Base-by-base conservation (phyloP, 2,113 vertebrate genomes). In the Glaucomys volans region DNA sequence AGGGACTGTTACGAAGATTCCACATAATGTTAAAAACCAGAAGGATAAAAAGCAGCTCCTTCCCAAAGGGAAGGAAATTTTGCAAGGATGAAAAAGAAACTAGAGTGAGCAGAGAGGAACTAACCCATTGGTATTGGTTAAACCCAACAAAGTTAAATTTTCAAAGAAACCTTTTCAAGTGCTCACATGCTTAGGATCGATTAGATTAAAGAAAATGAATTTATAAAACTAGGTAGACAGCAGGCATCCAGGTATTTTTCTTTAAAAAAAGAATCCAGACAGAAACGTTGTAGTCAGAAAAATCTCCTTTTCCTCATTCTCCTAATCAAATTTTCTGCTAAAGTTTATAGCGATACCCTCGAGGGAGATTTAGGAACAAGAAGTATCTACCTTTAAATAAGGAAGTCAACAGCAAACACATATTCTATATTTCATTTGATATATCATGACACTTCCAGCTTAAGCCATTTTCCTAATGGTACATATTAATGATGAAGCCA, bases 151-250 rank as follows among this genome's bases (percentile, higher is more conserved):
- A 66, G 50, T 80, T 18, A 72, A 74, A 37, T 32, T 87, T 87
- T 91, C 64, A 94, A 92, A 83, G 66, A 69, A 42, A 91, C 7
- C 18, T 95, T 74, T 66, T 54, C 59, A 67, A 76, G 24, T 66
- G 84, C 44, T 35, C 35, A 96, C 50, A 92, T 8, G 11, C 28
- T 91, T 35, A 32, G 28, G 30, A 54, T 67, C 20, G 69, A 71
- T 40, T 82, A 26, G 47, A 75, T 50, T 80, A 80, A 91, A 90
- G 26, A 80, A 91, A 90, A 88, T 47, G 32, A 62, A 79, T 62
- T 94, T 95, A 64, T 95, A 47, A 80, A 97, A 72, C n/a, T 35
- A 95, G 40, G 16, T 37, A 87, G 87, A 67, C 40, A 94, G 37
- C 74, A 77, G 35, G 13, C 47, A 79, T 88, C 47, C 86, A 32